Conservation (phyloP, 2,888 invertebrate species). For the Willowsia nigromaculata region DNA sequence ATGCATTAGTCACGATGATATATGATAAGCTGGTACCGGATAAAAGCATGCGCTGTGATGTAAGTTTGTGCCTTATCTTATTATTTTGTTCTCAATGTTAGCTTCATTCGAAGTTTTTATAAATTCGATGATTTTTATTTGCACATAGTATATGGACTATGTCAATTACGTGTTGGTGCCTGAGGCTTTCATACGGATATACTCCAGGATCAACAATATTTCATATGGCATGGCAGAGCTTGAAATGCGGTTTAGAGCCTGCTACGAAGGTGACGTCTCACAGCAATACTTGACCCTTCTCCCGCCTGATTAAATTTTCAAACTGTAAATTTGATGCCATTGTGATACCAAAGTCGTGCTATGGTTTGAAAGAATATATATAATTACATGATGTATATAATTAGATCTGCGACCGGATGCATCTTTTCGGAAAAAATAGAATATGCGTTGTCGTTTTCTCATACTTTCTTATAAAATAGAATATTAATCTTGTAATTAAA, state of each 20-base stretch:
- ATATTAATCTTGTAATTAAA: too few species aligned
- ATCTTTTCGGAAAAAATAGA: too few species aligned
- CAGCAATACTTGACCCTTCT: neutral
- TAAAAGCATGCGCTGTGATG: constrained; percentile 23
- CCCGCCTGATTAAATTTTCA: constrained; percentile 12
- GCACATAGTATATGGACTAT: constrained; percentile 72
- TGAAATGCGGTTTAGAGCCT: constrained; percentile 74
- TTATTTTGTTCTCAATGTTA: too few species aligned
- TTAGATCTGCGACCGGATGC: too few species aligned
- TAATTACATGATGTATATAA: too few species aligned
- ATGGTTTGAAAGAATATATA: too few species aligned
- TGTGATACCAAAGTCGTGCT: too few species aligned
- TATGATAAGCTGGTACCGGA: constrained; percentile 70
- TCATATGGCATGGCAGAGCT: constrained; percentile 66
- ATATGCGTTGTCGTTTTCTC: too few species aligned
- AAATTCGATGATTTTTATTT: neutral
- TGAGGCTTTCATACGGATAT: constrained; percentile 75
- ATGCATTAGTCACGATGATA: constrained; percentile 46
- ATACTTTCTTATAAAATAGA: too few species aligned
- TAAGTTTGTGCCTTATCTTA: too few species aligned
- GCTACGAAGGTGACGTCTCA: constrained; percentile 42
- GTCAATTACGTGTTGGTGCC: constrained; percentile 73
- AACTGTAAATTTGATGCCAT: neutral
- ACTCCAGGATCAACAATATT: constrained; percentile 69
- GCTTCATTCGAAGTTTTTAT: neutral